Percentiles rank a stretch among this genome's conserved stretches.
These are phyloP conservation scores for Drosophila borealis DNA, from an alignment of 2,888 invertebrate genomes.

Conservation along the genomic window DNA sequence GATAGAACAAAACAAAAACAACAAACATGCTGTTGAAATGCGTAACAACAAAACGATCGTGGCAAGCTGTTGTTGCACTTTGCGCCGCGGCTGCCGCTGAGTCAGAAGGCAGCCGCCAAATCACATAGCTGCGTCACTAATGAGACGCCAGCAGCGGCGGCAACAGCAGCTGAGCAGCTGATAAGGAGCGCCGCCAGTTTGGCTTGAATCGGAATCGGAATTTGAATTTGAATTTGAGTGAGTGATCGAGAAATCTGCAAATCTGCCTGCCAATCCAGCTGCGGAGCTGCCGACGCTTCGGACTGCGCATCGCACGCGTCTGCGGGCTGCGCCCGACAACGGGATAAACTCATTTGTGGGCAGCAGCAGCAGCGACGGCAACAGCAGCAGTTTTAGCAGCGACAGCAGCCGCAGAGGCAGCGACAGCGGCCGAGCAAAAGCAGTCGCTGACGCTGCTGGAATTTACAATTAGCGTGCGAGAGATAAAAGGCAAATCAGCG, in stretches of 20 bases:
- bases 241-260: slow-evolving; percentile 48
- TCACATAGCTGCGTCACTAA: slow-evolving; percentile 40
- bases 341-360: slow-evolving; percentile 44
- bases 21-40: too few relatives aligned
- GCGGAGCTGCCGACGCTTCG: slow-evolving; percentile 25
- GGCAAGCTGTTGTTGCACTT: slow-evolving; percentile 16
- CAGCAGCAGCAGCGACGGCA: slow-evolving; percentile 10
- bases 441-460: slow-evolving; percentile 46
- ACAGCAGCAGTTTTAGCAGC: background rate
- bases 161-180: slow-evolving; percentile 29
- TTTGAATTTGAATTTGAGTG: slow-evolving; percentile 13
- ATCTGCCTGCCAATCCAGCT: slow-evolving; percentile 47
- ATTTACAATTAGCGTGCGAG: slow-evolving; percentile 61
- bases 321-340: slow-evolving; percentile 41
- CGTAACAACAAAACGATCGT: slow-evolving; percentile 9
- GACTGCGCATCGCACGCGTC: slow-evolving; percentile 23
- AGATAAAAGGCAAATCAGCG: slow-evolving; percentile 55
- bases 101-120: slow-evolving; percentile 17
- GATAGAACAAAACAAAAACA: background rate
- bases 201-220: slow-evolving; percentile 5
- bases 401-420: background rate
- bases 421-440: slow-evolving; percentile 1
- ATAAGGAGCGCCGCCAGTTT: slow-evolving; percentile 30
- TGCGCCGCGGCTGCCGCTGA: slow-evolving; percentile 18
- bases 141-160: slow-evolving; percentile 11